Percentiles rank a stretch among this genome's conserved stretches.
These are phyloP conservation scores for Odontomachus brunneus DNA, from an alignment of 1,140 invertebrate species.

Conservation along the genomic window DNA sequence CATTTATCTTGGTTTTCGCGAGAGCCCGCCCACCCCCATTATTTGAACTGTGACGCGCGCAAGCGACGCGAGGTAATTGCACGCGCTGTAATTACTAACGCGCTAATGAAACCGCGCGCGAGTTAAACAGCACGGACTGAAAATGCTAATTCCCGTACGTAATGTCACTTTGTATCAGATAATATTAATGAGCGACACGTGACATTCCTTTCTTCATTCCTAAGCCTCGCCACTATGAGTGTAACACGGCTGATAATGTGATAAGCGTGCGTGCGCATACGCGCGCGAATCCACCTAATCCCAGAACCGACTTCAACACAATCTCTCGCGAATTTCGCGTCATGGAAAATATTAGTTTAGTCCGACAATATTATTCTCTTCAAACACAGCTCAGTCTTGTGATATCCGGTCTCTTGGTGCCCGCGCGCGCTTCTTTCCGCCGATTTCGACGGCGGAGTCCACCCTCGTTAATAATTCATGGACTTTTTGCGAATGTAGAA, in stretches of 20 bases:
- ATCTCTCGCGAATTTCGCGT: neutral
- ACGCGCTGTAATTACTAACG: conserved; percentile 28
- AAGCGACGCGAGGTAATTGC: conserved; percentile 15
- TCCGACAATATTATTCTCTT: neutral
- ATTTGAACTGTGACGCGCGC: neutral
- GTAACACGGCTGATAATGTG: neutral
- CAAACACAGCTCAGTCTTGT: neutral
- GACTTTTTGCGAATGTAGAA: conserved; percentile 55
- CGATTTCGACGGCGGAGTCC: conserved; percentile 23
- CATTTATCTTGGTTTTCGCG: conserved; percentile 50
- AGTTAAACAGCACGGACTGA: neutral
- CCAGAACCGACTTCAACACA: neutral
- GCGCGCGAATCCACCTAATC: neutral
- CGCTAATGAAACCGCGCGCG: conserved; percentile 28
- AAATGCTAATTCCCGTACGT: neutral
- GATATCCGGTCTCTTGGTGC: conserved; percentile 14
- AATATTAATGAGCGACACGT: neutral
- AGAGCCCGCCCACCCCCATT: neutral
- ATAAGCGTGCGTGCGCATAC: too few species aligned
- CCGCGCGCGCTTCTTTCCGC: neutral
- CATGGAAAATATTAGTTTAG: conserved; percentile 7
- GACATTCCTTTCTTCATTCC: neutral
- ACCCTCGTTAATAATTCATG: conserved; percentile 71
- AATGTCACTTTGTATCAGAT: neutral
- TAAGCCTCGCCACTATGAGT: neutral